These are phyloP conservation scores for Gorsachius goisagi DNA, from an alignment of 2,113 vertebrate species.

Conservation along the genomic window DNA sequence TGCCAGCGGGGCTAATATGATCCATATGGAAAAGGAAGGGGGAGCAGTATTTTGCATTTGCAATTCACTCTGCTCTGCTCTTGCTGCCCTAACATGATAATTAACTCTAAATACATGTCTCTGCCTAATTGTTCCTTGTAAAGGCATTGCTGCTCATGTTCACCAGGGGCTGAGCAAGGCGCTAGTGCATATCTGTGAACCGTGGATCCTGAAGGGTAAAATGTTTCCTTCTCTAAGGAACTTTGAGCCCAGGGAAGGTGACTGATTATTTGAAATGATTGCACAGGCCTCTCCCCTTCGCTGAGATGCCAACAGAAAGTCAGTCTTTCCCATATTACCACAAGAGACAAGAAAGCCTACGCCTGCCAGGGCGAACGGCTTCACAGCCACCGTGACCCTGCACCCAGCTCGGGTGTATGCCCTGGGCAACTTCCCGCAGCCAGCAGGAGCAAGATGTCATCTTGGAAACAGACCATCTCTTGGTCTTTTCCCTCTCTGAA, in stretches of 20 bases:
- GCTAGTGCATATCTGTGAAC: not conserved
- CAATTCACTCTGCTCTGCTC: not conserved
- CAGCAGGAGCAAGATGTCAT: not conserved
- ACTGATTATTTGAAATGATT: not conserved
- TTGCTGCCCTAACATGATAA: not conserved
- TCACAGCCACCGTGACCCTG: not conserved
- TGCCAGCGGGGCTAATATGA: not conserved
- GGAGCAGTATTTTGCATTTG: not conserved
- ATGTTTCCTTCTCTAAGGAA: not conserved
- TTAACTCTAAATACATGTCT: not conserved
- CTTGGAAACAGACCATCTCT: not conserved
- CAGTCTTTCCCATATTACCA: not conserved
- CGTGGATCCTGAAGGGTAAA: not conserved
- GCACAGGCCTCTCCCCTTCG: not conserved
- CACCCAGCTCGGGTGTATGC: not conserved
- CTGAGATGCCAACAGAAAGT: not conserved
- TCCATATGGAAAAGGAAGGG: not conserved
- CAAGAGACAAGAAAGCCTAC: not conserved
- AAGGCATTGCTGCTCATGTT: not conserved
- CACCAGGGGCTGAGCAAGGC: not conserved
- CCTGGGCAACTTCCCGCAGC: not conserved
- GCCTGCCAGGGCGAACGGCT: fast-evolving
- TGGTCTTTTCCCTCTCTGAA: not conserved
- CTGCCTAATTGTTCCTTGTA: not conserved
- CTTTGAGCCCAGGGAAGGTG: not conserved